Evolutionary conservation across 1,140 invertebrate genomes (phyloP).

Genomic region (Aporrectodea caliginosa): DNA sequence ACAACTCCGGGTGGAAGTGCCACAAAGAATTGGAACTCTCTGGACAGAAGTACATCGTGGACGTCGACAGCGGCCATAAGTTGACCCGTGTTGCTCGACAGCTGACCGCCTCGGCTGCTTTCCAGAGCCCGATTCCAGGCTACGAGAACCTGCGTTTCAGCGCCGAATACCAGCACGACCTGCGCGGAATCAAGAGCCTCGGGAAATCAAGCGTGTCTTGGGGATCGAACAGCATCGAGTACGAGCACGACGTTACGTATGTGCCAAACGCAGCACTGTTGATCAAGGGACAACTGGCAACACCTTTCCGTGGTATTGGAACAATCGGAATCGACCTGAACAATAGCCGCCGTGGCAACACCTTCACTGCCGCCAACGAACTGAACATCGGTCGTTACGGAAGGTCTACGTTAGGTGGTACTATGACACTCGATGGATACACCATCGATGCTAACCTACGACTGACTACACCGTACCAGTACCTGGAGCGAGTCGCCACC

Average conservation of each 20-base stretch:
- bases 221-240: neutral
- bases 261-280: slow-evolving; percentile 8
- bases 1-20: slow-evolving; percentile 6
- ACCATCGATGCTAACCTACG: slow-evolving; percentile 6
- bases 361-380: slow-evolving; percentile 15
- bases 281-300: slow-evolving; percentile 4
- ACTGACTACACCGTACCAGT: neutral
- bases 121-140: slow-evolving; percentile 11
- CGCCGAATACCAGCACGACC: slow-evolving; percentile 8
- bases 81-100: neutral
- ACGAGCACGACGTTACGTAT: slow-evolving; percentile 3
- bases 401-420: slow-evolving; percentile 4
- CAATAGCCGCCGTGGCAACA: slow-evolving; percentile 11
- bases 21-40: neutral
- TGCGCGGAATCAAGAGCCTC: neutral
- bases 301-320: slow-evolving; percentile 16
- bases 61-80: neutral
- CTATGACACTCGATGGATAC: neutral
- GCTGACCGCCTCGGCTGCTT: neutral
- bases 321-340: slow-evolving; percentile 2
- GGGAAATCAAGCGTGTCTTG: neutral
- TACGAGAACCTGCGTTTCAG: slow-evolving; percentile 1
- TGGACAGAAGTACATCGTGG: slow-evolving; percentile 5
- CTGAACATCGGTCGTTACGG: neutral
- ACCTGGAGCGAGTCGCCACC: slow-evolving; percentile 10